Evolutionary conservation across 2,888 invertebrate genomes (phyloP).

Genomic region (Drosophila anomalipes): DNA sequence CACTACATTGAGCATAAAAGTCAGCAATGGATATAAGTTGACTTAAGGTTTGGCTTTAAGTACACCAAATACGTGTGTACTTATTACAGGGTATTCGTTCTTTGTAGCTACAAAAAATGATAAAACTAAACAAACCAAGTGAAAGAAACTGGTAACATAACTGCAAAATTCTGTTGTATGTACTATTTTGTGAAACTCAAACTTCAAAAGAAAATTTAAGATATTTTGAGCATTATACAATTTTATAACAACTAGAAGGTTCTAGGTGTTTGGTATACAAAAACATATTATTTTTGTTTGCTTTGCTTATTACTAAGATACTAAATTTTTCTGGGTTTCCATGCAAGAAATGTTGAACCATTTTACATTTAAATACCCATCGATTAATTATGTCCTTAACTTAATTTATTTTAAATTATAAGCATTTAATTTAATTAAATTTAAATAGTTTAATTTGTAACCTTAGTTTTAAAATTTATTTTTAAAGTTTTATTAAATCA

Average conservation of each 20-base stretch:
- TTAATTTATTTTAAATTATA: neutral
- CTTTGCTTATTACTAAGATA: neutral
- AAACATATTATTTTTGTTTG: neutral
- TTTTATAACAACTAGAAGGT: neutral
- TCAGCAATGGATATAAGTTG: slow-evolving; percentile 28
- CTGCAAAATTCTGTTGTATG: neutral
- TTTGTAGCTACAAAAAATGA: neutral
- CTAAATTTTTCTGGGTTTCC: neutral
- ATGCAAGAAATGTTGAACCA: neutral
- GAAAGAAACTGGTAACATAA: neutral
- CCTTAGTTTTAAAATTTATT: neutral
- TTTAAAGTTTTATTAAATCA: neutral
- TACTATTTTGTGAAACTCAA: neutral
- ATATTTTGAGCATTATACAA: too few relatives aligned
- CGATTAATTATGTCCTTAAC: neutral
- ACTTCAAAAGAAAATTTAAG: too few relatives aligned
- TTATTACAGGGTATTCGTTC: slow-evolving; percentile 49
- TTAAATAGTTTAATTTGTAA: neutral
- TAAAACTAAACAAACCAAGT: neutral
- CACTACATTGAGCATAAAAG: slow-evolving; percentile 66
- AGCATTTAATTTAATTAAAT: neutral
- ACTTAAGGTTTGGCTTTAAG: slow-evolving; percentile 46
- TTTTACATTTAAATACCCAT: neutral
- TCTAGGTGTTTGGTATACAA: neutral
- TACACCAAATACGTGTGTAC: slow-evolving; percentile 31